Percentiles rank a stretch among this genome's conserved stretches.
These are phyloP conservation scores for Eumacrocentrus americanus DNA, from an alignment of 2,888 invertebrate species.

Conservation along the genomic window DNA sequence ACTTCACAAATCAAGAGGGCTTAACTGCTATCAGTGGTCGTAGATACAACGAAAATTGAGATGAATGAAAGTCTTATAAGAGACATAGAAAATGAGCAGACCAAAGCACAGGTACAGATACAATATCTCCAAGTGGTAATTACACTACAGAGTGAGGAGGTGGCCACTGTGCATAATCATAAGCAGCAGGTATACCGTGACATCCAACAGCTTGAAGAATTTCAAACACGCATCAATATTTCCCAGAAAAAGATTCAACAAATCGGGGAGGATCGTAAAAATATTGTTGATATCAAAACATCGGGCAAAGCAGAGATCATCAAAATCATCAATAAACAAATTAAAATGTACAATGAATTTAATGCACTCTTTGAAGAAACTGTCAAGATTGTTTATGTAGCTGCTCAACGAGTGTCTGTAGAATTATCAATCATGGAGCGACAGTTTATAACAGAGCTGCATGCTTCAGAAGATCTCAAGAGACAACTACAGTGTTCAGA, in stretches of 20 bases:
- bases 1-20: constrained; percentile 65
- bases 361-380: constrained; percentile 48
- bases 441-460: too few relatives aligned
- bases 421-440: constrained; percentile 35
- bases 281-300: constrained; percentile 48
- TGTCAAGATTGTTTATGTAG: constrained; percentile 45
- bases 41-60: constrained; percentile 66
- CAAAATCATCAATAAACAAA: constrained; percentile 46
- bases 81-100: background rate
- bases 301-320: constrained; percentile 4
- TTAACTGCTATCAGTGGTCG: constrained; percentile 66
- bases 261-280: constrained; percentile 49
- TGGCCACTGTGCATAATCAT: constrained; percentile 40
- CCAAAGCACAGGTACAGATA: constrained; percentile 43
- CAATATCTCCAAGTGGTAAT: constrained; percentile 47
- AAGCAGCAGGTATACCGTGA: constrained; percentile 42
- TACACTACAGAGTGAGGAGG: constrained; percentile 35
- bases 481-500: too few relatives aligned
- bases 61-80: constrained; percentile 50
- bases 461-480: too few relatives aligned
- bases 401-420: constrained; percentile 40
- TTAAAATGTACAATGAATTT: constrained; percentile 48
- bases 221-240: constrained; percentile 46
- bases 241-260: constrained; percentile 46
- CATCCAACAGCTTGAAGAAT: constrained; percentile 41